These are phyloP conservation scores for Squalus acanthias DNA, from an alignment of 2,797 vertebrate species.

Conservation along the genomic window DNA sequence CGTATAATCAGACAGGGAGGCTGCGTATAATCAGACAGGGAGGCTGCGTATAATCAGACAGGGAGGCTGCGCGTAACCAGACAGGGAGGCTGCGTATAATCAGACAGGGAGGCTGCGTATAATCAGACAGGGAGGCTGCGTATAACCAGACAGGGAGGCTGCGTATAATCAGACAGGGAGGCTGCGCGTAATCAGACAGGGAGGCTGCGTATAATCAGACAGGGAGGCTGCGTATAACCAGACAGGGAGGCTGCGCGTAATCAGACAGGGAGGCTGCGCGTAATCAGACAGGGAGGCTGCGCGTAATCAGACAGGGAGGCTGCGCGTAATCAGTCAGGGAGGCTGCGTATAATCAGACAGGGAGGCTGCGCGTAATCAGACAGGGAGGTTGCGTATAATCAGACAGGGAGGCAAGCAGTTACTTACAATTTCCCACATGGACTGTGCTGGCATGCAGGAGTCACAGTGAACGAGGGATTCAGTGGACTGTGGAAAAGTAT, in stretches of 20 bases:
- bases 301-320: not conserved
- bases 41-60: not conserved
- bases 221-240: not conserved
- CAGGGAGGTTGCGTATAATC: too few species aligned
- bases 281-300: not conserved
- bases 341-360: not conserved
- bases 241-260: not conserved
- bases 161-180: not conserved
- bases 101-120: too few species aligned
- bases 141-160: too few species aligned
- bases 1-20: not conserved
- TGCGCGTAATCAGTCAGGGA: too few species aligned
- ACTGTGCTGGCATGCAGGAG: constrained; percentile 95
- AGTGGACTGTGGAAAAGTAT: constrained; percentile 95
- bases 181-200: too few species aligned
- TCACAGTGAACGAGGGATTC: constrained; percentile 97
- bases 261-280: too few species aligned
- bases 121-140: not conserved
- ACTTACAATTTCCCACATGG: constrained; percentile 98
- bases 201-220: not conserved
- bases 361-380: too few species aligned
- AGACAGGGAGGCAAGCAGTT: constrained; percentile 10
- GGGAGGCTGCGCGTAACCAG: not conserved
- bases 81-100: not conserved
- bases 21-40: too few species aligned